Conservation (phyloP, 2,797 vertebrate species). For the Schizopygopsis malacanthus region DNA sequence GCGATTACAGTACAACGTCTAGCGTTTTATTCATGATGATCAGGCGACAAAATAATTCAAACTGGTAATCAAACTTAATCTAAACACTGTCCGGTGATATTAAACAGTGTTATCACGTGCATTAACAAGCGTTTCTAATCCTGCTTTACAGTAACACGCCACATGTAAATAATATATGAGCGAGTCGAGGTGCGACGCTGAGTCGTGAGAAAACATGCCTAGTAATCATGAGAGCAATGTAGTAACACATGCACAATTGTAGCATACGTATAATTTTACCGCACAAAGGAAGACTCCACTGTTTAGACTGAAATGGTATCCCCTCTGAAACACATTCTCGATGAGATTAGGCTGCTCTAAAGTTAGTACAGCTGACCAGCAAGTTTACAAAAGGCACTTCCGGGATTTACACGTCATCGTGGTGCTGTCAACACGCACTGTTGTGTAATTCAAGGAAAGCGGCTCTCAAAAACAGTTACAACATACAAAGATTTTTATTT, state of each 20-base stretch:
- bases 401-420: constrained; percentile 9
- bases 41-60: background rate
- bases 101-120: background rate
- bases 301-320: background rate
- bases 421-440: constrained; percentile 26
- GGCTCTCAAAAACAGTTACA: background rate
- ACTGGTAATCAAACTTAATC: background rate
- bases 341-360: background rate
- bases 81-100: background rate
- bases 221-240: background rate
- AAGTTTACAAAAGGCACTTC: constrained; percentile 57
- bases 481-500: background rate
- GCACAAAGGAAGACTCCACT: background rate
- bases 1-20: background rate
- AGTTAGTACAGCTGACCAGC: constrained; percentile 23
- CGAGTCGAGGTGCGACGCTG: background rate
- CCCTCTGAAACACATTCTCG: constrained; percentile 19
- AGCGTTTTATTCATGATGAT: background rate
- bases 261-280: constrained; percentile 22
- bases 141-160: background rate
- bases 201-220: background rate
- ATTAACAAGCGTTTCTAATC: background rate
- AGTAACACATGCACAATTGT: constrained; percentile 3
- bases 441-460: background rate
- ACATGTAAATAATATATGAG: constrained; percentile 7